These are phyloP conservation scores for Micrasema minimum DNA, from an alignment of 1,140 invertebrate genomes.

Conservation along the genomic window DNA sequence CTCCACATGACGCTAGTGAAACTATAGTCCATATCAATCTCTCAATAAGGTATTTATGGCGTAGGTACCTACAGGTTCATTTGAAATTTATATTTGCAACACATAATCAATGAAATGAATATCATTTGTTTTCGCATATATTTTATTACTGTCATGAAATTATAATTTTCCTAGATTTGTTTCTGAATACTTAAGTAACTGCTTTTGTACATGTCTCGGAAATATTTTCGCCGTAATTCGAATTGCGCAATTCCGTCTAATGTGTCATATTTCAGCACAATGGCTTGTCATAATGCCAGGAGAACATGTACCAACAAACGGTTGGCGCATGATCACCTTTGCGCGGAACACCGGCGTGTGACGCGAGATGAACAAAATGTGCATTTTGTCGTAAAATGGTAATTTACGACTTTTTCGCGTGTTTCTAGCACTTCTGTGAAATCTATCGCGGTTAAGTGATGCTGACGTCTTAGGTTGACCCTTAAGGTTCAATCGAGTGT, in stretches of 20 bases:
- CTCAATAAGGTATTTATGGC: no score
- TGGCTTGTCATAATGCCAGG: background rate
- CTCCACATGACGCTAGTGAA: no score
- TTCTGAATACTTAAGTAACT: no score
- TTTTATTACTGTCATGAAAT: no score
- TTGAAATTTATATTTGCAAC: no score
- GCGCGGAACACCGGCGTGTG: slow-evolving; percentile 4
- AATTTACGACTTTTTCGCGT: slow-evolving; percentile 9
- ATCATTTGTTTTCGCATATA: no score
- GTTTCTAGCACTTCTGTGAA: background rate
- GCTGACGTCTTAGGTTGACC: slow-evolving; percentile 17
- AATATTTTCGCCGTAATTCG: no score
- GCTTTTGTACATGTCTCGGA: no score
- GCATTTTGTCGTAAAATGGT: slow-evolving; percentile 17
- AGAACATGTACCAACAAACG: background rate
- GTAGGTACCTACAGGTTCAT: no score
- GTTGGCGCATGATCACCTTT: background rate
- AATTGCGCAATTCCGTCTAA: background rate
- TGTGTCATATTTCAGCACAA: slow-evolving; percentile 1
- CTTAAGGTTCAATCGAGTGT: slow-evolving; percentile 13
- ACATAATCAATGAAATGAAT: no score
- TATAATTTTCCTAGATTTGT: no score
- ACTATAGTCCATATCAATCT: no score
- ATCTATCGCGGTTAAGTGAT: background rate
- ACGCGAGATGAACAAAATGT: background rate